Evolutionary conservation across 2,797 vertebrate species (phyloP), one percentile per base, ranked within the genome.

Genomic region (Euthynnus affinis): DNA sequence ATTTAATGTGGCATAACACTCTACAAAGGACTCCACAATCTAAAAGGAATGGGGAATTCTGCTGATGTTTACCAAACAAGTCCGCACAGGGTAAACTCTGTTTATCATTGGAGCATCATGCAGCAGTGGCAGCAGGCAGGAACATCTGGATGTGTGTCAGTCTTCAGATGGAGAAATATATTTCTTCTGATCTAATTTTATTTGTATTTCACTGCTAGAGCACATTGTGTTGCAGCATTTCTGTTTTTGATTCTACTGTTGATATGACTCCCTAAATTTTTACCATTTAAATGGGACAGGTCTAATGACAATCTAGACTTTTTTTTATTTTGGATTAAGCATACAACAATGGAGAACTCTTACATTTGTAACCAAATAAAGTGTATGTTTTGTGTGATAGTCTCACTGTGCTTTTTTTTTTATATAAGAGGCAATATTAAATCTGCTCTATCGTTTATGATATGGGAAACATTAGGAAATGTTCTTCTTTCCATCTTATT

Each of bases 111-210:
- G 0, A 60, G 25, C 46, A 7, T 27, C 4, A 18, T 23, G n/a
- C 40, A 42, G 40, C 12, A 37, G 34, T 23, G 20, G 56, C n/a
- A 56, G 53, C 22, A 42, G 57, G 15, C 17, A 56, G 75, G 32
- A 74, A 48, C 46, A 49, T 70, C 42, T 74, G 61, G n/a, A 51
- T 66, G 60, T 70, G 46, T 57, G 46, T 79, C 48, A 20, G 62
- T 60, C 53, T 71, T 52, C 53, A 70, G 40, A 58, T 55, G 34
- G 62, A 53, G 22, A 68, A 56, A 29, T 18, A 9, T 63, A 4
- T 56, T 49, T 37, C 25, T 49, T 78, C 37, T 61, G 20, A 51
- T 70, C 18, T 42, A 20, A 27, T 65, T 66, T 29, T 23, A 55
- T 53, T 51, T 27, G 14, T 17, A 20, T 25, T 17, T 62, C 27